These are phyloP conservation scores for Lanius ludovicianus DNA, from an alignment of 2,113 vertebrate species.

Conservation along the genomic window DNA sequence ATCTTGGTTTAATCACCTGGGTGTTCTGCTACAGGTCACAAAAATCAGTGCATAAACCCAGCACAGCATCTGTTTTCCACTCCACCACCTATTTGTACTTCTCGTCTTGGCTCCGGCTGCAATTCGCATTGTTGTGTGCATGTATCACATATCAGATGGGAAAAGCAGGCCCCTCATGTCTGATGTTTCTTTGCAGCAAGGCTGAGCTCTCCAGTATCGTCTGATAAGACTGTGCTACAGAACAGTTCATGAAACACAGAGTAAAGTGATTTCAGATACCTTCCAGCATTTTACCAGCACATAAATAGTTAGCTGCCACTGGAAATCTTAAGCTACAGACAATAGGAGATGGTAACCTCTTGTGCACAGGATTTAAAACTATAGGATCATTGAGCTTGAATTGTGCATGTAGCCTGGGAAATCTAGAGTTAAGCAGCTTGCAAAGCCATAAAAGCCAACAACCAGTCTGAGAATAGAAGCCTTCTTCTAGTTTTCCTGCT, in stretches of 20 bases:
- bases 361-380: slow-evolving; percentile 29
- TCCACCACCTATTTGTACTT: not conserved
- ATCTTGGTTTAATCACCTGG: not conserved
- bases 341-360: slow-evolving; percentile 44
- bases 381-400: slow-evolving; percentile 33
- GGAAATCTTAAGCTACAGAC: slow-evolving; percentile 30
- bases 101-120: not conserved
- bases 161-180: not conserved
- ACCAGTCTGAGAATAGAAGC: not conserved
- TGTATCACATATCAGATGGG: not conserved
- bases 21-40: not conserved
- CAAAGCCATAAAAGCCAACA: slow-evolving; percentile 14
- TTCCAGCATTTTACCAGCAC: not conserved
- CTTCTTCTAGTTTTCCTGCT: not conserved
- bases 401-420: slow-evolving; percentile 24
- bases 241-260: not conserved
- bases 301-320: not conserved
- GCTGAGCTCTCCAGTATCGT: not conserved
- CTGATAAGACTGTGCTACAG: not conserved
- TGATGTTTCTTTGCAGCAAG: not conserved
- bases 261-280: slow-evolving; percentile 15
- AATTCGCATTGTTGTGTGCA: not conserved
- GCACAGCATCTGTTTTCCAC: not conserved
- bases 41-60: not conserved
- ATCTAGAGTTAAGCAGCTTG: slow-evolving; percentile 49